phyloP scores from a whole-genome alignment of 30 jellyfish, hydroid and myxozoan species.

The Aurelia sp. region DNA sequence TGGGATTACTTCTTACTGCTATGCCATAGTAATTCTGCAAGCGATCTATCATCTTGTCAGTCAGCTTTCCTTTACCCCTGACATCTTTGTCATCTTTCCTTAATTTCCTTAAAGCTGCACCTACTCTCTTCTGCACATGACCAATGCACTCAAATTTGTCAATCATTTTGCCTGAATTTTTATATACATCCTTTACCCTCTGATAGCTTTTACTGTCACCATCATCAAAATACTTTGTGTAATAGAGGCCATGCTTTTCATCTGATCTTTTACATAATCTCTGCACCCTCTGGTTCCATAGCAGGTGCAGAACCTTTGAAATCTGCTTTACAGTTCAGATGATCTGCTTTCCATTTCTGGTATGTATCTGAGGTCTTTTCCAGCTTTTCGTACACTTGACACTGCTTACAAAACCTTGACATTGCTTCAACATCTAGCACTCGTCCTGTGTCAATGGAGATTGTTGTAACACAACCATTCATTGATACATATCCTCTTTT shows the following conservation, averaged over 20 bases:
- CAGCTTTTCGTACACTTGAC: background rate
- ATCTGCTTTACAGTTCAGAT: background rate
- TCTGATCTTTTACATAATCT: background rate
- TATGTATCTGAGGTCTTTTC: background rate
- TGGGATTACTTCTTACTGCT: background rate
- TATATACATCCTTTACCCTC: background rate
- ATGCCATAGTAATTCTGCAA: background rate
- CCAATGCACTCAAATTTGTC: background rate
- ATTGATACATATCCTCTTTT: background rate
- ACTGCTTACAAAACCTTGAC: background rate
- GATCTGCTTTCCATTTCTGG: background rate
- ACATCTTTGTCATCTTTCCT: background rate
- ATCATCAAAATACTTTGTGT: background rate
- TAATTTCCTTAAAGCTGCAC: background rate
- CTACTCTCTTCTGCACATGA: no score
- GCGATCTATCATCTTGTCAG: no score
- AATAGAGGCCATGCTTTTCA: background rate
- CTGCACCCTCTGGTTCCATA: background rate
- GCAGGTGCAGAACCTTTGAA: background rate
- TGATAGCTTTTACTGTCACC: background rate
- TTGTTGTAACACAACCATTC: background rate
- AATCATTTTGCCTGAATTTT: background rate
- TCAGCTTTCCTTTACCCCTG: constrained; percentile 16
- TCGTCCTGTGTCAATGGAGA: background rate
- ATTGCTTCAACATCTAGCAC: background rate